Evolutionary conservation across 2,113 vertebrate genomes (phyloP).

Genomic region (Sinocyclocheilus anshuiensis): DNA sequence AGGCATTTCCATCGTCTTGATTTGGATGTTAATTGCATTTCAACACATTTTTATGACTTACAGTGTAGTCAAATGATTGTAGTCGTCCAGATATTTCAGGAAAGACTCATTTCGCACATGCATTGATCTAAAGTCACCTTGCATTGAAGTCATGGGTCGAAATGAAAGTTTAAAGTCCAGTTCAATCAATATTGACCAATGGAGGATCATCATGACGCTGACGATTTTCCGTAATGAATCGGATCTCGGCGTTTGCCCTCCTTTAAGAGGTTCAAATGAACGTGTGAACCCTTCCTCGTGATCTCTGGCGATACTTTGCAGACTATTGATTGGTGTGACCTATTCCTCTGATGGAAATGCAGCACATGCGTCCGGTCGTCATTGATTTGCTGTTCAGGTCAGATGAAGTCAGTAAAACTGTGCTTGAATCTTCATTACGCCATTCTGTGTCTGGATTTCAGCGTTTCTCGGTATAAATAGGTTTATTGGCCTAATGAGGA

Average conservation of each 20-base stretch:
- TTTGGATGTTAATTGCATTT: too few relatives aligned
- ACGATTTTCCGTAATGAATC: neutral
- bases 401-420: conserved; percentile 40
- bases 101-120: neutral
- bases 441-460: neutral
- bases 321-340: conserved; percentile 7
- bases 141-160: neutral
- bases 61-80: neutral
- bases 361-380: conserved; percentile 40
- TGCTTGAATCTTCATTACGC: neutral
- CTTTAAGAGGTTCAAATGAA: conserved; percentile 15
- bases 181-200: neutral
- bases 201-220: neutral
- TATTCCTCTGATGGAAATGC: neutral
- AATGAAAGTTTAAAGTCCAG: neutral
- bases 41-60: too few relatives aligned
- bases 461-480: neutral
- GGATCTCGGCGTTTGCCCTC: neutral
- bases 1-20: too few relatives aligned
- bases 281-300: conserved; percentile 22
- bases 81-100: neutral
- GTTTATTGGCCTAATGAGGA: neutral
- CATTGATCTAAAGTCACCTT: neutral
- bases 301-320: neutral
- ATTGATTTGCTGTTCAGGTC: conserved; percentile 50